A percentile compares a stretch with the other conserved stretches of the same genome.
These are phyloP conservation scores for Microctonus hyperodae DNA, from an alignment of 2,888 invertebrate species.

Conservation along the genomic window DNA sequence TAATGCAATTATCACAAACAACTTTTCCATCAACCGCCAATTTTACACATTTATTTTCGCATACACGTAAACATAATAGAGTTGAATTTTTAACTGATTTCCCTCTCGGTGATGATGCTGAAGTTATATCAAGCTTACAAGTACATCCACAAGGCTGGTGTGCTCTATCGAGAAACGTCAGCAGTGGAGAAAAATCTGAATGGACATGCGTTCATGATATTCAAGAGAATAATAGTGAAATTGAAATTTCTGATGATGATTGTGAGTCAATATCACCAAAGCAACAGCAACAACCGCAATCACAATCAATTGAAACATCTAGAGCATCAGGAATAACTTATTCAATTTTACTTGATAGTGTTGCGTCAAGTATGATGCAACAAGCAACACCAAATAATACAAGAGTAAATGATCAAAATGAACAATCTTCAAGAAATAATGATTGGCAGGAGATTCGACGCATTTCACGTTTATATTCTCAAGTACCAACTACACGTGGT, in stretches of 20 bases:
- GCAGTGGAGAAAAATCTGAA: constrained; percentile 86
- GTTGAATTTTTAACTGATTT: constrained; percentile 93
- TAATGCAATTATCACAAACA: constrained; percentile 88
- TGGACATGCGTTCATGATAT: constrained; percentile 96
- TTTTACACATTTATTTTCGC: constrained; percentile 83
- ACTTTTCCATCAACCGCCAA: constrained; percentile 80
- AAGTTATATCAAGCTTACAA: constrained; percentile 88
- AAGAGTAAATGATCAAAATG: neutral
- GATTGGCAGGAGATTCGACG: constrained; percentile 48
- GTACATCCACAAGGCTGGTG: constrained; percentile 92
- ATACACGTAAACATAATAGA: constrained; percentile 77
- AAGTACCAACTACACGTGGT: constrained; percentile 40
- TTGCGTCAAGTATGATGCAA: constrained; percentile 49
- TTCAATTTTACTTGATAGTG: constrained; percentile 53
- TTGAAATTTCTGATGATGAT: constrained; percentile 46
- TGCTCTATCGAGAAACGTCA: constrained; percentile 86
- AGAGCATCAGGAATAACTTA: constrained; percentile 51
- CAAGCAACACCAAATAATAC: constrained; percentile 41
- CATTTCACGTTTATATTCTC: constrained; percentile 41
- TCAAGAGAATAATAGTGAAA: constrained; percentile 69
- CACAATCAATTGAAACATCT: neutral
- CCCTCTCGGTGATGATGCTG: constrained; percentile 84
- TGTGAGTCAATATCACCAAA: constrained; percentile 28
- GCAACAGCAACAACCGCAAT: constrained; percentile 51
- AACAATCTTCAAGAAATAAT: constrained; percentile 45